phyloP scores from a whole-genome alignment of 2,797 vertebrate species.

The Sylvilagus floridanus region DNA sequence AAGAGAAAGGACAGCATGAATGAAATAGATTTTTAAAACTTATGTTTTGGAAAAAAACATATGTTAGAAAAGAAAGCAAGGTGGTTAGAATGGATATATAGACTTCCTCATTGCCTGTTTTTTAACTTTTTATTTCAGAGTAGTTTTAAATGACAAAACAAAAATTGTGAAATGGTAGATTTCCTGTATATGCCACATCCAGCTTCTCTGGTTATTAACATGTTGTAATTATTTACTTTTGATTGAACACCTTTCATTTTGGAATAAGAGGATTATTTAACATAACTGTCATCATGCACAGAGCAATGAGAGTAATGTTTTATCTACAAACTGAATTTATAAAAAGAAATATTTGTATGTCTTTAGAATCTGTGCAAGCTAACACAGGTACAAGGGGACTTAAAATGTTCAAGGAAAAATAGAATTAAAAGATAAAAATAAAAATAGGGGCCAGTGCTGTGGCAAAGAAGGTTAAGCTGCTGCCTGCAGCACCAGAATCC shows the following conservation, averaged over 20 bases:
- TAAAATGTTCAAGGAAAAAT: too few relatives aligned
- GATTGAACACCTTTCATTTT: conserved; percentile 27
- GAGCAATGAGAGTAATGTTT: background rate
- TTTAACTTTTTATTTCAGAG: too few relatives aligned
- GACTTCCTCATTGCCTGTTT: background rate
- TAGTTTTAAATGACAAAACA: too few relatives aligned
- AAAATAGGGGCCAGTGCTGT: too few relatives aligned
- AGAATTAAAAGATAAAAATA: too few relatives aligned
- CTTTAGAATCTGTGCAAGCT: background rate
- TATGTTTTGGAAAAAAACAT: background rate
- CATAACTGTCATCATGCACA: background rate
- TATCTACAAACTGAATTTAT: conserved; percentile 5
- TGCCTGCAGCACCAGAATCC: too few relatives aligned
- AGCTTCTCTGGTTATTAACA: too few relatives aligned
- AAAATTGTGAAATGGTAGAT: too few relatives aligned
- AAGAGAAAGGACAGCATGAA: background rate
- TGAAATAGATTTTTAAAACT: conserved; percentile 32
- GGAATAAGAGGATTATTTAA: background rate
- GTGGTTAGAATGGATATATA: background rate
- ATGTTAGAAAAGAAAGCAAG: conserved; percentile 35
- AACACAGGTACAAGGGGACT: background rate
- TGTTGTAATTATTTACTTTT: background rate
- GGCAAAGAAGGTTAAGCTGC: too few relatives aligned
- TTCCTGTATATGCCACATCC: too few relatives aligned
- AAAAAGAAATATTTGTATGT: background rate